These are phyloP conservation scores for Cirrhinus mrigala DNA, from an alignment of 2,797 vertebrate species.

Conservation along the genomic window DNA sequence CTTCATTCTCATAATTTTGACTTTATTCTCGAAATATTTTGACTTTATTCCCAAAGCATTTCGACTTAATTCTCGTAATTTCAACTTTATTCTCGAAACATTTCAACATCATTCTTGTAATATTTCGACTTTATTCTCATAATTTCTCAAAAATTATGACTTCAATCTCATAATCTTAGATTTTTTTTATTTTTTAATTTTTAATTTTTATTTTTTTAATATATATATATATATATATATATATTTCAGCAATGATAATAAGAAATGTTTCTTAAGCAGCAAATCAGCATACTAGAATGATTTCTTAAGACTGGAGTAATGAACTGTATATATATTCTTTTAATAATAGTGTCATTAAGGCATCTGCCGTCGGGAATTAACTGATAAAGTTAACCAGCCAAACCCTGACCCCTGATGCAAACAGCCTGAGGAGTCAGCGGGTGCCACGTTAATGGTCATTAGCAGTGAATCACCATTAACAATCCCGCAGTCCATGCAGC, in stretches of 20 bases:
- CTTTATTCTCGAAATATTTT: too few species aligned
- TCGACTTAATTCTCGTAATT: too few species aligned
- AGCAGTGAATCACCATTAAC: conserved; percentile 45
- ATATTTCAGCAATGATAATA: not conserved
- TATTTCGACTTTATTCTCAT: too few species aligned
- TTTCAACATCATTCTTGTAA: too few species aligned
- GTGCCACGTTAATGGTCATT: conserved; percentile 26
- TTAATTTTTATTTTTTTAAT: too few species aligned
- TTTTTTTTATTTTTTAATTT: too few species aligned
- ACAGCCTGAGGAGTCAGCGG: conserved; percentile 24
- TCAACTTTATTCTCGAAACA: too few species aligned
- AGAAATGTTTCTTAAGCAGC: not conserved
- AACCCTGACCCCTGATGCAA: not conserved
- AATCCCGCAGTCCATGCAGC: conserved; percentile 26
- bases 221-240: too few species aligned
- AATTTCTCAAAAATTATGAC: too few species aligned
- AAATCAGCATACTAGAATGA: not conserved
- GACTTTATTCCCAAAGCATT: too few species aligned
- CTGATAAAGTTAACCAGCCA: not conserved
- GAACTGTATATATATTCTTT: not conserved
- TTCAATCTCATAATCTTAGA: too few species aligned
- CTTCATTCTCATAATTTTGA: too few species aligned
- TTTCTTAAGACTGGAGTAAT: not conserved
- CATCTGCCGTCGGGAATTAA: not conserved
- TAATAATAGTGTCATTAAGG: not conserved